These are phyloP conservation scores for Hypena proboscidalis DNA, from an alignment of 2,888 invertebrate species.

Conservation along the genomic window DNA sequence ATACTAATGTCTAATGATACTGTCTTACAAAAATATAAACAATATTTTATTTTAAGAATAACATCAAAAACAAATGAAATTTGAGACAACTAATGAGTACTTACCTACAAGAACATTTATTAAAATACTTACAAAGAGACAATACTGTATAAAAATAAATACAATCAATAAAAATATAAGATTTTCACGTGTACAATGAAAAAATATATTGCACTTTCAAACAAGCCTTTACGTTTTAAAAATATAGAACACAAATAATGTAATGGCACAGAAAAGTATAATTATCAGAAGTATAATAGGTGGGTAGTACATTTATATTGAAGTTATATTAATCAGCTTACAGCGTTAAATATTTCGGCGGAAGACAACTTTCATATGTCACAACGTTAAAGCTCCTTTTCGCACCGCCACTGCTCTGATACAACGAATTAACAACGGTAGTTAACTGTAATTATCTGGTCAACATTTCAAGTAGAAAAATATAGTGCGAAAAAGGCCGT, in stretches of 20 bases:
- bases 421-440: neutral
- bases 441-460: neutral
- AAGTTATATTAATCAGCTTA: constrained; percentile 43
- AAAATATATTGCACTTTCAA: constrained; percentile 43
- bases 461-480: constrained; percentile 10
- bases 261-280: constrained; percentile 65
- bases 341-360: constrained; percentile 51
- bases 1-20: constrained; percentile 54
- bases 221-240: constrained; percentile 16
- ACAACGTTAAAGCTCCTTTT: constrained; percentile 22
- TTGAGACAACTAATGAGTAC: constrained; percentile 36
- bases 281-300: constrained; percentile 52
- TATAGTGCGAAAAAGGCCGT: constrained; percentile 7
- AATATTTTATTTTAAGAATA: constrained; percentile 48
- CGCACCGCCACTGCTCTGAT: constrained; percentile 9
- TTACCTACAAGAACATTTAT: constrained; percentile 27
- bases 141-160: constrained; percentile 46
- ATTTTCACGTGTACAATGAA: constrained; percentile 13
- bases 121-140: constrained; percentile 25
- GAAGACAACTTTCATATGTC: constrained; percentile 58
- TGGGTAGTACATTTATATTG: constrained; percentile 57
- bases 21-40: constrained; percentile 67
- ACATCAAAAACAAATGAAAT: constrained; percentile 36
- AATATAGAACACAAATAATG: constrained; percentile 19
- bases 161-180: constrained; percentile 44